Evolutionary conservation across 37 sponge, comb jelly and placozoan genomes (phyloP).

Genomic region (Dysidea cf. avara): DNA sequence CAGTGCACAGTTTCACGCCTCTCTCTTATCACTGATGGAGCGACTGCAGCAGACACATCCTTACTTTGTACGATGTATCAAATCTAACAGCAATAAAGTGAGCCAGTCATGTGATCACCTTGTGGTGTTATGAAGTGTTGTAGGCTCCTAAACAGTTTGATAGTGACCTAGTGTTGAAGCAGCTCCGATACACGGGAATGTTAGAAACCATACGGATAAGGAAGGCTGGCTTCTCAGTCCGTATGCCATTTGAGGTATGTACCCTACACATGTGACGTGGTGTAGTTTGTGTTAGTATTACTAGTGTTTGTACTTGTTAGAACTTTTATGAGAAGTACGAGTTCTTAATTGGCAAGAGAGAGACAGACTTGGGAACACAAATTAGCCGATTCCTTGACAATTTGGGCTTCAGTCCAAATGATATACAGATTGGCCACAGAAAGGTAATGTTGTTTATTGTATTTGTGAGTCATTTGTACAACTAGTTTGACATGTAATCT

Average conservation of each 20-base stretch:
- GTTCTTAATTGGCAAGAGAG: conserved; percentile 59
- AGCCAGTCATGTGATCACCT: no score
- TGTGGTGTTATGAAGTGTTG: no score
- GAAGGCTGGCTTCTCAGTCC: conserved; percentile 90
- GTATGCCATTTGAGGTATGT: conserved; percentile 78
- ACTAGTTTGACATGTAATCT: no score
- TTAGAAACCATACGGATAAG: conserved; percentile 93
- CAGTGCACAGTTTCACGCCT: conserved; percentile 82
- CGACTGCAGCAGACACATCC: conserved; percentile 82
- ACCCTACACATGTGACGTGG: neutral
- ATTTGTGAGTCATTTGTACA: no score
- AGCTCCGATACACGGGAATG: conserved; percentile 96
- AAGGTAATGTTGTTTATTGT: no score
- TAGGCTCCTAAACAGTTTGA: conserved; percentile 83
- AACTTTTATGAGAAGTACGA: conserved; percentile 81
- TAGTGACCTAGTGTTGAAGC: conserved; percentile 74
- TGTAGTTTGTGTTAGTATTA: neutral
- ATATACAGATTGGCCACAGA: conserved; percentile 69
- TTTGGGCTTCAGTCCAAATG: conserved; percentile 40
- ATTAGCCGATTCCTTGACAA: conserved; percentile 42
- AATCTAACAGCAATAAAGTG: conserved; percentile 84
- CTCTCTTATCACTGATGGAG: conserved; percentile 84
- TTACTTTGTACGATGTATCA: conserved; percentile 93
- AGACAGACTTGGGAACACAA: conserved; percentile 35
- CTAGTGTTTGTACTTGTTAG: conserved; percentile 24